Evolutionary conservation across 2,888 invertebrate species (phyloP), one percentile per base, ranked within the genome.

Genomic region (Melitaea athalia): DNA sequence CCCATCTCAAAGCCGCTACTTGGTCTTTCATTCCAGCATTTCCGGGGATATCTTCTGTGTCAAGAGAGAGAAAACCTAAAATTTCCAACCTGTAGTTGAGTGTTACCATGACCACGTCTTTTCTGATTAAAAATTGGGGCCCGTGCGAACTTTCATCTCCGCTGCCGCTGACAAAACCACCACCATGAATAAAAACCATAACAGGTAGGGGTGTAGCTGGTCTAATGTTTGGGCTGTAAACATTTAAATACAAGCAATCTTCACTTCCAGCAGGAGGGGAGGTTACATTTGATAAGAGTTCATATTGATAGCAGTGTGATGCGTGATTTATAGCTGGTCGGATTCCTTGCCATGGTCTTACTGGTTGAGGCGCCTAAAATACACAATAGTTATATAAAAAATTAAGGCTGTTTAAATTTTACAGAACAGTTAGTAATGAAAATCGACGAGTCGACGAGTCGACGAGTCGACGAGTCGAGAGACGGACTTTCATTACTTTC

Each of bases 1-100:
- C 74, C 74, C 73, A 75, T 45, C 78, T 78, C 31, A 87, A 68
- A 6, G 86, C 87, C 33, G 81, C 72, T 0, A 85, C 84, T 76
- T 88, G 87, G 67, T 89, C 88, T 68, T 87, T 89, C 66, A 89
- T 78, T 0, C 88, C 88, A 50, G 86, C 85, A 63, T 89, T 69
- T 43, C 57, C 64, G 3, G 87, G 84, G 0, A 83, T 82, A 12
- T 86, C 83, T 73, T 78, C 74, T 14, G 77, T 83, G 33, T 85
- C 82, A 6, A 86, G 68, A 38, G 82, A 82, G 6, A 87, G 78
- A 61, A 86, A 87, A 14, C 87, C 87, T 0, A 88, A 67, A 0
- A 74, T 78, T 68, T 83, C 87, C 0, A 87, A 72, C 65, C 38
- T 38, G 5, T 38, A 38, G 38, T 38, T 45, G 45, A 89, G 66